phyloP scores from a whole-genome alignment of 2,113 vertebrate genomes.

The Alethe diademata region DNA sequence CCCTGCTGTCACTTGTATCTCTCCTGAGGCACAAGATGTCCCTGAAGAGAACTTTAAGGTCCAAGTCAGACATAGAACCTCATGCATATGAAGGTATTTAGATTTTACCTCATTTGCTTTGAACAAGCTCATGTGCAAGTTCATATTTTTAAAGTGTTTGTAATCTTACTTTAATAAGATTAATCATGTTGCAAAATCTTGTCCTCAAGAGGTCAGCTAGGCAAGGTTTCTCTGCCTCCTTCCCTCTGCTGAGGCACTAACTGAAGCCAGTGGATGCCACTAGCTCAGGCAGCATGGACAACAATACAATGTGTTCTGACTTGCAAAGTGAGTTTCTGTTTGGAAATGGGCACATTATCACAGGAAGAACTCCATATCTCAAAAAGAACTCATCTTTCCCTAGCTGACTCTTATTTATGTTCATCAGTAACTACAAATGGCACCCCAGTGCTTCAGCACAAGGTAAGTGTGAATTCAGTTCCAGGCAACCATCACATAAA shows the following conservation, averaged over 20 bases:
- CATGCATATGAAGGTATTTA: rapidly evolving
- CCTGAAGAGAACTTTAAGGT: neutral
- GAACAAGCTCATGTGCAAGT: neutral
- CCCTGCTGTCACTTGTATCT: rapidly evolving
- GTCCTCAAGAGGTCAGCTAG: neutral
- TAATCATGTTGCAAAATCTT: neutral
- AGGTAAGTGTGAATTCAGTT: neutral
- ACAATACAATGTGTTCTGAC: rapidly evolving
- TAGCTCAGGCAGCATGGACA: neutral
- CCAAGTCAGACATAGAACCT: neutral
- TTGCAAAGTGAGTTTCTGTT: neutral
- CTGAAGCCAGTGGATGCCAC: neutral
- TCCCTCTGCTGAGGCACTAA: neutral
- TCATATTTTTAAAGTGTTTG: neutral
- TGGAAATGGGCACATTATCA: neutral
- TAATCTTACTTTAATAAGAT: neutral
- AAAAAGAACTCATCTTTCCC: neutral
- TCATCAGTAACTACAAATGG: neutral
- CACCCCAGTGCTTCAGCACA: neutral
- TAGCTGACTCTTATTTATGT: neutral
- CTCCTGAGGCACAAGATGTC: neutral
- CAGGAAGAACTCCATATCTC: neutral
- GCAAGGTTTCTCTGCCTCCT: neutral
- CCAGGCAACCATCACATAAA: neutral
- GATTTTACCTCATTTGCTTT: neutral